Conservation (phyloP, 2,113 vertebrate genomes). For the Bubalus kerabau region DNA sequence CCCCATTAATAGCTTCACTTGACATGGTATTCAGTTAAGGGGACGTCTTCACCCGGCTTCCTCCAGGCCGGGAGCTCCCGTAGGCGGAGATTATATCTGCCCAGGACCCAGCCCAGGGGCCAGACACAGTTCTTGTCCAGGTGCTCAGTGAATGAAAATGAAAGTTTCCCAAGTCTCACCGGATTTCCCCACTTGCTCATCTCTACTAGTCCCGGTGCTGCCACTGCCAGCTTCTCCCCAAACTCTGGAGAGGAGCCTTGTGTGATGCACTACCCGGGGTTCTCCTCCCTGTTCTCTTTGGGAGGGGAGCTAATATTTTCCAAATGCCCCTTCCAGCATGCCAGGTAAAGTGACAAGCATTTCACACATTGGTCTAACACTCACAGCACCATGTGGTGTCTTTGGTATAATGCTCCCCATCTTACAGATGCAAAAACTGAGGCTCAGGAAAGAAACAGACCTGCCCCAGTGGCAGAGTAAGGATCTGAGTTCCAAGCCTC, state of each 20-base stretch:
- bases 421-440: neutral
- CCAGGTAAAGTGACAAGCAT: neutral
- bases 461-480: neutral
- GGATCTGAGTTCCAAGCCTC: neutral
- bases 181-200: neutral
- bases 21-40: neutral
- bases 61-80: neutral
- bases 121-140: neutral
- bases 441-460: neutral
- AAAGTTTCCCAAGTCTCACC: neutral
- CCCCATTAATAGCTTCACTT: neutral
- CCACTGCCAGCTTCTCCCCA: neutral
- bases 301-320: neutral
- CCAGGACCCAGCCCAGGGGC: neutral
- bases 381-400: fast-evolving
- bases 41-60: neutral
- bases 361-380: neutral
- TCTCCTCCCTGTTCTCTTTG: neutral
- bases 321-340: neutral
- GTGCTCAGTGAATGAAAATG: neutral
- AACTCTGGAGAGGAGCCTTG: neutral
- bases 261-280: fast-evolving
- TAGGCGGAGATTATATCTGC: neutral
- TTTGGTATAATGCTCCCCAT: neutral
- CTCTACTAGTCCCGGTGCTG: neutral